Evolutionary conservation across 92 coral and sea anemone genomes (phyloP).

Genomic region (Virgularia gustaviana): DNA sequence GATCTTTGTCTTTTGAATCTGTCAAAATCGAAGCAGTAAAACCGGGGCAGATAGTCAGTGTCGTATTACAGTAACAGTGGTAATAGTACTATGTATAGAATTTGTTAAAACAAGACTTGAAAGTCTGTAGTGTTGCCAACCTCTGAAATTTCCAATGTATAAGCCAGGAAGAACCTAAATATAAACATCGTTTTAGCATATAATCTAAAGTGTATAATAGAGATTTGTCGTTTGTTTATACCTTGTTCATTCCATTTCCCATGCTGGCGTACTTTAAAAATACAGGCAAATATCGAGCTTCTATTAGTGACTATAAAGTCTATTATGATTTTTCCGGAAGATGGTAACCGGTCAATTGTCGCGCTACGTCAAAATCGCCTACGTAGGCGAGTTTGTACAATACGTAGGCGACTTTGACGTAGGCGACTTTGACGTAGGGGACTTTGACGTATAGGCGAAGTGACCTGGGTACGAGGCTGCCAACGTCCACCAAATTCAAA

Average conservation of each 20-base stretch:
- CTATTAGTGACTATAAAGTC: background rate
- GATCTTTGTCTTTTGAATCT: constrained; percentile 88
- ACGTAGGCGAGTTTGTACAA: no score
- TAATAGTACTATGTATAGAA: background rate
- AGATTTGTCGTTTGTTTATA: constrained; percentile 20
- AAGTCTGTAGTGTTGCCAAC: no score
- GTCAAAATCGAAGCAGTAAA: background rate
- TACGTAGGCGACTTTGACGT: no score
- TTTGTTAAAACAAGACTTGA: no score
- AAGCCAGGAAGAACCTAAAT: constrained; percentile 87
- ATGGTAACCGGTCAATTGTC: no score
- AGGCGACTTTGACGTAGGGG: no score
- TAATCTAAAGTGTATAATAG: background rate
- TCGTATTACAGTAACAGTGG: background rate
- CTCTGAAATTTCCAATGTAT: constrained; percentile 84
- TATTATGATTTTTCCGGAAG: no score
- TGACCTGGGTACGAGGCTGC: no score
- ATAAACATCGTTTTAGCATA: background rate
- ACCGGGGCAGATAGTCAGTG: background rate
- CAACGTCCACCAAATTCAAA: no score
- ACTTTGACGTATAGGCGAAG: no score
- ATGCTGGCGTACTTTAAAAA: constrained; percentile 28
- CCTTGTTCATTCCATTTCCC: constrained; percentile 94
- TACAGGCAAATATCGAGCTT: background rate
- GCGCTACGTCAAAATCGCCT: no score